Conservation (phyloP, 2,797 vertebrate genomes). For the Nasua narica region DNA sequence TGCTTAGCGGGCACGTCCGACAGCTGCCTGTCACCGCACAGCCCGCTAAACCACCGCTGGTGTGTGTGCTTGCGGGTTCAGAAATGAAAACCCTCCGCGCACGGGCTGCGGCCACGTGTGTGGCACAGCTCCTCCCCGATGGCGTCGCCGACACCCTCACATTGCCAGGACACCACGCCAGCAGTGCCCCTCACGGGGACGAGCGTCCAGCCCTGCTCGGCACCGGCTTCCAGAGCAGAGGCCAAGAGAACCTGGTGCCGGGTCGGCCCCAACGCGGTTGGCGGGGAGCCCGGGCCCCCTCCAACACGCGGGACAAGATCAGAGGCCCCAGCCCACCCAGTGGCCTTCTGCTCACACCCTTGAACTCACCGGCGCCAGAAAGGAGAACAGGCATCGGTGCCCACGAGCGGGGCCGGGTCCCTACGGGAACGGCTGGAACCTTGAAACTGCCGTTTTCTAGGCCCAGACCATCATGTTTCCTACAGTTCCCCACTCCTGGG, state of each 20-base stretch:
- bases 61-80: not conserved
- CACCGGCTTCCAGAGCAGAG: not conserved
- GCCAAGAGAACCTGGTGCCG: not conserved
- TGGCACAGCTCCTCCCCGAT: not conserved
- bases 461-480: not conserved
- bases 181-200: not conserved
- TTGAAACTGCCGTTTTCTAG: too few species aligned
- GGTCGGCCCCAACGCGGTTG: not conserved
- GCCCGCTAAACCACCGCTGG: not conserved
- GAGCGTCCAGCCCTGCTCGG: too few species aligned
- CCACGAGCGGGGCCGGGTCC: not conserved
- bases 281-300: not conserved
- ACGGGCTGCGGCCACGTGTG: accelerated
- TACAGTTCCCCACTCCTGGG: not conserved
- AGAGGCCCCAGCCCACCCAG: not conserved
- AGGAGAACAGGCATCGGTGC: not conserved
- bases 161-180: not conserved
- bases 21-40: not conserved
- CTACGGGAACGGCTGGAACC: not conserved
- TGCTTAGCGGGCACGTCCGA: not conserved
- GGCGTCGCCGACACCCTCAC: not conserved
- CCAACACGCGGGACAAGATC: not conserved
- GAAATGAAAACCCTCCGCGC: not conserved
- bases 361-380: not conserved
- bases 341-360: not conserved